A percentile compares a stretch with the other conserved stretches of the same genome.
These are phyloP conservation scores for Stercorarius parasiticus DNA, from an alignment of 2,113 vertebrate species.

Conservation along the genomic window DNA sequence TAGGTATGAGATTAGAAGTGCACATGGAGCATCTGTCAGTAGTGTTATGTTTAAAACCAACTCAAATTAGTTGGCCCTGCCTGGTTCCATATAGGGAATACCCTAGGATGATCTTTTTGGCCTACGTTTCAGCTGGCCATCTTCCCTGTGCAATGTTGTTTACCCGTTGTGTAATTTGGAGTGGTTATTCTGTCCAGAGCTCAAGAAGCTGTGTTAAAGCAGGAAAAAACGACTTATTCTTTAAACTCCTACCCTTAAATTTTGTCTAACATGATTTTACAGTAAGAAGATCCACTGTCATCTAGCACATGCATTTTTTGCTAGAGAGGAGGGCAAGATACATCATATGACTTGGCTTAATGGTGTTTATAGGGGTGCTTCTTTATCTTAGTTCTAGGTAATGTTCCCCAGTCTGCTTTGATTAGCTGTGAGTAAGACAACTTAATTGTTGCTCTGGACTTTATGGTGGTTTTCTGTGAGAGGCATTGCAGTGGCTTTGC, in stretches of 20 bases:
- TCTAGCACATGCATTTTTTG: neutral
- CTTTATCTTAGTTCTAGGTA: neutral
- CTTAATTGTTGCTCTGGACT: neutral
- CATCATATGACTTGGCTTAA: rapidly evolving
- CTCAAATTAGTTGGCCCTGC: neutral
- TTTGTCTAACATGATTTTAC: neutral
- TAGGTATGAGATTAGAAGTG: neutral
- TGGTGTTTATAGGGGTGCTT: neutral
- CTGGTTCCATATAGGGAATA: neutral
- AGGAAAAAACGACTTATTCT: neutral
- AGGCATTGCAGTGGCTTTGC: neutral
- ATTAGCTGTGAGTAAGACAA: neutral
- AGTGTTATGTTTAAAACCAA: rapidly evolving
- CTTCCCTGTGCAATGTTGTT: neutral
- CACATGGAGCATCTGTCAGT: neutral
- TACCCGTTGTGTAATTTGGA: neutral
- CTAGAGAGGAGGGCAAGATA: neutral
- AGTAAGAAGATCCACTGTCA: neutral
- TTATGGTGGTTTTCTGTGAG: neutral
- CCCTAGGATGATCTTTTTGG: neutral
- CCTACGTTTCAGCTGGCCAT: rapidly evolving
- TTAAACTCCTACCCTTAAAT: neutral
- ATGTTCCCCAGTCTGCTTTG: neutral
- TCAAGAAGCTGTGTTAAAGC: neutral
- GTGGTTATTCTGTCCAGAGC: neutral